Evolutionary conservation across 2,888 invertebrate genomes (phyloP).

Genomic region (Eledone cirrhosa): DNA sequence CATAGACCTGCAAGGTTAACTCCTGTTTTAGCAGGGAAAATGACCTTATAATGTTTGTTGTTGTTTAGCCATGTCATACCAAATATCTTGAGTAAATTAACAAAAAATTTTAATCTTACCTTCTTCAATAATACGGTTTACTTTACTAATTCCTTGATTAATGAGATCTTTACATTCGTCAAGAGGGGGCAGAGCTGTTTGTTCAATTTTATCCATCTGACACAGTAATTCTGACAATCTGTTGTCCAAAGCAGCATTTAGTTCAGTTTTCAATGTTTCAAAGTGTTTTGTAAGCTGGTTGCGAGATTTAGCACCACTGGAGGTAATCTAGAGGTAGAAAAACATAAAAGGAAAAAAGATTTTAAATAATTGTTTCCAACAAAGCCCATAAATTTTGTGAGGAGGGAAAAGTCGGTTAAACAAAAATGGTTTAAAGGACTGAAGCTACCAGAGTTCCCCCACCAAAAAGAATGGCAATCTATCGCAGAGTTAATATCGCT

Average conservation of each 20-base stretch:
- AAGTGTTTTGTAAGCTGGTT: slow-evolving; percentile 53
- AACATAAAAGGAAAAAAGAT: not conserved
- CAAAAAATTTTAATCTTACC: slow-evolving; percentile 41
- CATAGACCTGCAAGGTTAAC: not conserved
- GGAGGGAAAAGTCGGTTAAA: no score
- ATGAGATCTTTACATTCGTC: slow-evolving; percentile 56
- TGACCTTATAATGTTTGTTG: not conserved
- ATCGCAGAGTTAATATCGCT: no score
- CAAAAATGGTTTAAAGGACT: no score
- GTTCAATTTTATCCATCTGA: slow-evolving; percentile 51
- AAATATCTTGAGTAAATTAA: not conserved
- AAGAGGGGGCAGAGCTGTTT: slow-evolving; percentile 51
- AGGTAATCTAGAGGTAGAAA: slow-evolving; percentile 42
- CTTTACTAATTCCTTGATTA: slow-evolving; percentile 47
- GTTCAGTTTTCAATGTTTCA: slow-evolving; percentile 42
- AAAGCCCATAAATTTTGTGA: no score
- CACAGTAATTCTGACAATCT: slow-evolving; percentile 45
- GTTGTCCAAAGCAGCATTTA: slow-evolving; percentile 47
- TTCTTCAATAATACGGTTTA: slow-evolving; percentile 55
- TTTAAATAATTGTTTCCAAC: not conserved
- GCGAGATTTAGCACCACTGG: slow-evolving; percentile 49
- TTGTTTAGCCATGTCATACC: not conserved
- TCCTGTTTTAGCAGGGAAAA: not conserved
- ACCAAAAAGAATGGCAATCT: no score
- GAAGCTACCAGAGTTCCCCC: no score